These are phyloP conservation scores for Pocota personata DNA, from an alignment of 2,888 invertebrate species.

Conservation along the genomic window DNA sequence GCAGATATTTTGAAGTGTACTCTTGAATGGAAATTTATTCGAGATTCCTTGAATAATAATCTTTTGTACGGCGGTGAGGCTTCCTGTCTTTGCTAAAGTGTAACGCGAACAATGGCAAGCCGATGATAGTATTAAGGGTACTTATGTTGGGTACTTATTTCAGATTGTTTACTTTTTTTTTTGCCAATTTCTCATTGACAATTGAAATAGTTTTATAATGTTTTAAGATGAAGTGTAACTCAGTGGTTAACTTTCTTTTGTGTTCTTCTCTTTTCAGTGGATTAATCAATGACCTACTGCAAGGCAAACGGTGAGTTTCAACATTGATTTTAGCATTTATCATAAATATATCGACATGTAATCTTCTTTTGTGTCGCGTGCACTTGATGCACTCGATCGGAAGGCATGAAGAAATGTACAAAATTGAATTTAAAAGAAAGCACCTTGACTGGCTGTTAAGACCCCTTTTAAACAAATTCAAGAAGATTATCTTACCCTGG, in stretches of 20 bases:
- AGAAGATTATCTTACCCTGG: too few relatives aligned
- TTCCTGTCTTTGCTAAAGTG: slow-evolving; percentile 42
- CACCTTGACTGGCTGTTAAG: too few relatives aligned
- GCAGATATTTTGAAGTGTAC: slow-evolving; percentile 47
- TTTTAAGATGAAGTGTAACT: background rate
- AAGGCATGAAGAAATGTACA: too few relatives aligned
- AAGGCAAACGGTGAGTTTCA: slow-evolving; percentile 15
- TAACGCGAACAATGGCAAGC: slow-evolving; percentile 15
- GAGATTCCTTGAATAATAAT: slow-evolving; percentile 64
- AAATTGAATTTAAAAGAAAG: too few relatives aligned
- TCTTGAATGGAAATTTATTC: slow-evolving; percentile 65
- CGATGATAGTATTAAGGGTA: background rate
- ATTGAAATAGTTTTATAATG: background rate
- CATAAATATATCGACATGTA: too few relatives aligned
- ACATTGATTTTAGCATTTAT: too few relatives aligned
- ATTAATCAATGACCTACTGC: background rate
- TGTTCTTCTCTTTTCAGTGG: slow-evolving; percentile 30
- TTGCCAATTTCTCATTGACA: background rate
- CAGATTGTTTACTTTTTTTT: background rate
- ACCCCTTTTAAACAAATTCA: too few relatives aligned
- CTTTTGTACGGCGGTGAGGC: slow-evolving; percentile 14
- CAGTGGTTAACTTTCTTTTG: background rate
- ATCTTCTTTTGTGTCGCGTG: too few relatives aligned
- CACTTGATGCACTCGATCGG: too few relatives aligned
- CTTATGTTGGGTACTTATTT: background rate